Conservation (phyloP, 2,113 vertebrate species). For the Platysteira castanea region DNA sequence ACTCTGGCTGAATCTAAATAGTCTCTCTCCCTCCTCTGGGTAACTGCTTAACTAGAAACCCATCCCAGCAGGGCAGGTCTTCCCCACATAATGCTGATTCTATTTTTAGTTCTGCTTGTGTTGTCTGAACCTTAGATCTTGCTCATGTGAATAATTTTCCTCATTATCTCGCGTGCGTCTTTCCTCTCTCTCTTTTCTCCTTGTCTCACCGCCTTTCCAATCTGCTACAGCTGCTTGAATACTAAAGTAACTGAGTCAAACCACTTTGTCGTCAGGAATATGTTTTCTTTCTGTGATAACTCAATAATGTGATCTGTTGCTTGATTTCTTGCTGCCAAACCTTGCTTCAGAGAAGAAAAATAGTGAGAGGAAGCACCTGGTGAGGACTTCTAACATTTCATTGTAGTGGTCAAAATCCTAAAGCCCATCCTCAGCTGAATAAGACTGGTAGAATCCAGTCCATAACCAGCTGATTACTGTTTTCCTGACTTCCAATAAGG, state of each 20-base stretch:
- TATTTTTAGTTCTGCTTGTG: constrained; percentile 39
- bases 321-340: neutral
- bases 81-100: neutral
- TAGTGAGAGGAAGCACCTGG: neutral
- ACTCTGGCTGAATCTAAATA: neutral
- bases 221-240: constrained; percentile 38
- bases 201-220: constrained; percentile 44
- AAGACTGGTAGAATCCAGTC: neutral
- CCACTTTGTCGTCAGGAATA: constrained; percentile 26
- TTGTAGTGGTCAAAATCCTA: neutral
- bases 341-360: neutral
- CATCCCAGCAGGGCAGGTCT: neutral
- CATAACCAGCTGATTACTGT: neutral
- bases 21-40: neutral
- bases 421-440: neutral
- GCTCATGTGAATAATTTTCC: constrained; percentile 50
- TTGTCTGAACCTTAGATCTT: constrained; percentile 52
- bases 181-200: constrained; percentile 25
- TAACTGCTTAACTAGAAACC: neutral
- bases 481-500: neutral
- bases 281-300: constrained; percentile 25
- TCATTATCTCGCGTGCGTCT: neutral
- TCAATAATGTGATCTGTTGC: constrained; percentile 23
- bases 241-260: constrained; percentile 44
- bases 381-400: neutral